Percentiles rank a stretch among this genome's conserved stretches.
Conservation (phyloP, 2,797 vertebrate genomes). For the Rousettus madagascariensis region DNA sequence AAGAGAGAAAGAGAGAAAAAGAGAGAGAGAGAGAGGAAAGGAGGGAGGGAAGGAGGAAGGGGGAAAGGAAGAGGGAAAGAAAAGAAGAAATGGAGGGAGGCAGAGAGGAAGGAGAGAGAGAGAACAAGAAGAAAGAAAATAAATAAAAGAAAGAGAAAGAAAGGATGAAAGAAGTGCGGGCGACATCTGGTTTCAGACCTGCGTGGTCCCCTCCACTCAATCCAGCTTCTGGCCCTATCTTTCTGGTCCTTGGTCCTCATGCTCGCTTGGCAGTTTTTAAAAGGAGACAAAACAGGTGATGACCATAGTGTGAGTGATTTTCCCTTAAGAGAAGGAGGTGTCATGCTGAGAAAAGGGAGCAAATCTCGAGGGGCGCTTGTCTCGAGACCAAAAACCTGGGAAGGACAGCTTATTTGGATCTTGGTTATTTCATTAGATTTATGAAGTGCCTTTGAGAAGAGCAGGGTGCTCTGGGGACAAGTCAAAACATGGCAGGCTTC, state of each 20-base stretch:
- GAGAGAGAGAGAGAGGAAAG: too few species aligned
- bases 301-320: not conserved
- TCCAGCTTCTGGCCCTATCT: not conserved
- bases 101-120: rapidly evolving
- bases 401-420: conserved; percentile 29
- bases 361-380: not conserved
- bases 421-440: not conserved
- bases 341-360: not conserved
- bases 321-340: conserved; percentile 13
- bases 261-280: not conserved
- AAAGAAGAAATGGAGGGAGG: rapidly evolving
- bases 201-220: not conserved
- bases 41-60: not conserved
- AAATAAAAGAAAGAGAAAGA: too few species aligned
- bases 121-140: too few species aligned
- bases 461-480: not conserved
- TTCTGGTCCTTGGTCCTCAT: not conserved
- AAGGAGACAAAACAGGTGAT: conserved; percentile 4
- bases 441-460: conserved; percentile 54
- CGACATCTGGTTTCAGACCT: not conserved
- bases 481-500: not conserved
- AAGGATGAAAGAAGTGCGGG: not conserved
- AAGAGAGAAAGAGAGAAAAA: not conserved
- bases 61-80: too few species aligned
- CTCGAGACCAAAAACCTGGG: not conserved